These are phyloP conservation scores for Dasyornis broadbenti DNA, from an alignment of 2,113 vertebrate species.

Conservation along the genomic window DNA sequence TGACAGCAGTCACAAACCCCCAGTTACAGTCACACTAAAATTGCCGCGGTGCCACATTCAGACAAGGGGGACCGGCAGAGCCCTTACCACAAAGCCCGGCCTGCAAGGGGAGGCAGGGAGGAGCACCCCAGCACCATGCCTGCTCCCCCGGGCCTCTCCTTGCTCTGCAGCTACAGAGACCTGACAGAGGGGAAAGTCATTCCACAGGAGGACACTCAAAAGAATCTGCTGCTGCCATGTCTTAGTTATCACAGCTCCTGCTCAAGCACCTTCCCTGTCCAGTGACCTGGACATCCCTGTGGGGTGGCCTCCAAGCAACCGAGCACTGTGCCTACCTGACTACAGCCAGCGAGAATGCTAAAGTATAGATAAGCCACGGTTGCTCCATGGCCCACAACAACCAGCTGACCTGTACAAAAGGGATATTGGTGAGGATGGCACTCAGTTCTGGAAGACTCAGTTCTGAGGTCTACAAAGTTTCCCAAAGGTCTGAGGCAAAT, in stretches of 20 bases:
- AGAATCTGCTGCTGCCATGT: neutral
- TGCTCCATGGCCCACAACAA: neutral
- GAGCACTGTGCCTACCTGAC: neutral
- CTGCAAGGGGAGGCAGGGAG: neutral
- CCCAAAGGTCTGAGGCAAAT: neutral
- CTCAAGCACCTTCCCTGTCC: neutral
- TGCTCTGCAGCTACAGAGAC: neutral
- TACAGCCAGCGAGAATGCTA: neutral
- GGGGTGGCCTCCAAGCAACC: neutral
- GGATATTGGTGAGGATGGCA: neutral
- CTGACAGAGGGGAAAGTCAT: neutral
- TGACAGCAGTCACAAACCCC: neutral
- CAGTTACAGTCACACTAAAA: neutral
- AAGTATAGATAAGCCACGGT: rapidly evolving
- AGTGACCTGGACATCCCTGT: neutral
- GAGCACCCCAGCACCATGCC: neutral
- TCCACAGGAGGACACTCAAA: neutral
- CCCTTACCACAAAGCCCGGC: neutral
- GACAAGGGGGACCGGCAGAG: rapidly evolving
- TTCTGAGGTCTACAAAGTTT: neutral
- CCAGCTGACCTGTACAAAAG: neutral
- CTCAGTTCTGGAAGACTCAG: neutral
- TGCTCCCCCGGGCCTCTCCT: rapidly evolving
- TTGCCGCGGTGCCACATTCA: neutral
- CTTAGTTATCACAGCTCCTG: neutral